Evolutionary conservation across 2,113 vertebrate species (phyloP).

Genomic region (Phaethornis superciliosus): DNA sequence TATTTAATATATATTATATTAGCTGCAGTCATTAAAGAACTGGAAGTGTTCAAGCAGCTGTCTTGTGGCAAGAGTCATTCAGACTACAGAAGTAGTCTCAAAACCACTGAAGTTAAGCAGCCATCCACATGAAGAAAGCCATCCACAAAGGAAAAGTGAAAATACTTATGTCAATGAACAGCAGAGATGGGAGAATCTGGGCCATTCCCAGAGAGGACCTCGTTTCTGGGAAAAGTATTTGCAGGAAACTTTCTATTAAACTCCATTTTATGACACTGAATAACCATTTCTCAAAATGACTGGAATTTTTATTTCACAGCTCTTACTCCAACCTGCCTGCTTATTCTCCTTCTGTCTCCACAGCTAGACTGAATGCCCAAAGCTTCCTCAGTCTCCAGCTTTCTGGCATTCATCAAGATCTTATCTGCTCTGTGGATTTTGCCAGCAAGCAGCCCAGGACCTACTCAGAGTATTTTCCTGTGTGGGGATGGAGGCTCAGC

Average conservation of each 20-base stretch:
- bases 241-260: conserved; percentile 13
- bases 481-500: neutral
- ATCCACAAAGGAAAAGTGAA: neutral
- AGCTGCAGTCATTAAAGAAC: neutral
- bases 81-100: neutral
- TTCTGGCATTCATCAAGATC: neutral
- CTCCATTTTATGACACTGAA: neutral
- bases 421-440: fast-evolving
- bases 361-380: conserved; percentile 16
- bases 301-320: neutral
- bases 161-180: neutral
- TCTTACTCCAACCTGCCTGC: neutral
- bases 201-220: neutral
- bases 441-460: neutral
- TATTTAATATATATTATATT: neutral
- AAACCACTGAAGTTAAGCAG: neutral
- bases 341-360: neutral
- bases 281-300: conserved; percentile 15
- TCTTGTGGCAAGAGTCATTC: neutral
- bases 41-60: neutral
- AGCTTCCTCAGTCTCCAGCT: neutral
- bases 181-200: neutral
- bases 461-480: neutral
- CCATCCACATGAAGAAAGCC: neutral
- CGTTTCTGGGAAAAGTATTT: conserved; percentile 4